Base-by-base conservation (phyloP, 2,888 invertebrate genomes). In the Agrilus biguttatus region DNA sequence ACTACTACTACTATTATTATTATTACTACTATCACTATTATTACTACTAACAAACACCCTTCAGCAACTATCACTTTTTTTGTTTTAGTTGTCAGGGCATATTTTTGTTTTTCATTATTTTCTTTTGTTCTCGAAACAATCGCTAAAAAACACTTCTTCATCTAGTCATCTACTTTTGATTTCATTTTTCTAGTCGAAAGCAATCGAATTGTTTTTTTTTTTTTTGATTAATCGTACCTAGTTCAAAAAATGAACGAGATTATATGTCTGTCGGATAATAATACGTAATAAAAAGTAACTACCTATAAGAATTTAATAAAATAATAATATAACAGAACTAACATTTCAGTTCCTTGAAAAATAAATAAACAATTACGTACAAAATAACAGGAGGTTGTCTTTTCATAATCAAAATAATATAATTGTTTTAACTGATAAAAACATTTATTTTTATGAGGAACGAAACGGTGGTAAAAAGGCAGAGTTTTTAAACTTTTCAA, bases 281-380 rank as follows among this genome's bases (percentile, higher is more conserved):
- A 55, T 58, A 56, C 47, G 53, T 60, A 59, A 57, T 47, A 55
- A 53, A n/a, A n/a, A n/a, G n/a, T n/a, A n/a, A n/a, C n/a, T n/a
- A n/a, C n/a, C n/a, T n/a, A n/a, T n/a, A n/a, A n/a, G n/a, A n/a
- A n/a, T n/a, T n/a, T n/a, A n/a, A n/a, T n/a, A n/a, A n/a, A n/a
- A n/a, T n/a, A n/a, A n/a, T n/a, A n/a, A n/a, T n/a, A 5, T 19
- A 19, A 19, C 2, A 4, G 19, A 19, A 19, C n/a, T 19, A 19
- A 19, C 5, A 2, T 19, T 19, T 19, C 19, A 19, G 19, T 19
- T 19, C 19, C 19, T 19, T 19, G 19, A 19, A 5, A 19, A 19
- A 19, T n/a, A n/a, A n/a, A n/a, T n/a, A n/a, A n/a, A n/a, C n/a
- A n/a, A n/a, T n/a, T n/a, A n/a, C n/a, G 19, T 19, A 19, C 19